phyloP scores from a whole-genome alignment of 2,797 vertebrate species.

The Micropoecilia bifurca region DNA sequence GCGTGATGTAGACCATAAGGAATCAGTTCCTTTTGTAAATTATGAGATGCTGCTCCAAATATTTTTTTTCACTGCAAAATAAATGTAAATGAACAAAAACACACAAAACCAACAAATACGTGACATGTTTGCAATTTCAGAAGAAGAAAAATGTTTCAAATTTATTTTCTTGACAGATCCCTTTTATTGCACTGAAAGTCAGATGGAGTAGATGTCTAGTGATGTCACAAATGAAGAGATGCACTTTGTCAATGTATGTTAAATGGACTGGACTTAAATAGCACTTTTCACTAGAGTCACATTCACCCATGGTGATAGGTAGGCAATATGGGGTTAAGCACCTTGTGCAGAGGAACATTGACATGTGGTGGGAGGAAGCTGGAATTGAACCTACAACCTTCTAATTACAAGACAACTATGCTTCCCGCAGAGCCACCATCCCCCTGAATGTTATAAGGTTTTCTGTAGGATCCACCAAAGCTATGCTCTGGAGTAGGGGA shows the following conservation, averaged over 20 bases:
- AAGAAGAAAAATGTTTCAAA: background rate
- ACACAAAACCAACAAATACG: background rate
- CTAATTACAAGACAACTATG: too few species aligned
- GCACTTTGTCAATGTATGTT: background rate
- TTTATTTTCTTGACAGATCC: background rate
- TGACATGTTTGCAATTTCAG: background rate
- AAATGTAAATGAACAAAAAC: background rate
- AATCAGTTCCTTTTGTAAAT: background rate
- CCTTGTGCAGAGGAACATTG: too few species aligned
- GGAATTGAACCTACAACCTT: too few species aligned
- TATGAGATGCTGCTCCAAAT: background rate
- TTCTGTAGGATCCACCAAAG: background rate
- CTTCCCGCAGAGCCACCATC: too few species aligned
- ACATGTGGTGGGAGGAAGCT: too few species aligned
- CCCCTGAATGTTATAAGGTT: background rate
- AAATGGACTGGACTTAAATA: too few species aligned
- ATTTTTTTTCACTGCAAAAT: background rate
- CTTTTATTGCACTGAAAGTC: background rate
- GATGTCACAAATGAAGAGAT: background rate
- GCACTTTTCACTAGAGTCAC: too few species aligned
- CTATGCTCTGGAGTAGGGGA: background rate
- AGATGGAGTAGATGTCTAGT: background rate
- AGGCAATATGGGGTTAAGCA: too few species aligned
- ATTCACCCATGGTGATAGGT: too few species aligned
- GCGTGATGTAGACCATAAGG: constrained; percentile 8